These are phyloP conservation scores for Heliconius hewitsoni DNA, from an alignment of 1,140 invertebrate genomes.

Conservation along the genomic window DNA sequence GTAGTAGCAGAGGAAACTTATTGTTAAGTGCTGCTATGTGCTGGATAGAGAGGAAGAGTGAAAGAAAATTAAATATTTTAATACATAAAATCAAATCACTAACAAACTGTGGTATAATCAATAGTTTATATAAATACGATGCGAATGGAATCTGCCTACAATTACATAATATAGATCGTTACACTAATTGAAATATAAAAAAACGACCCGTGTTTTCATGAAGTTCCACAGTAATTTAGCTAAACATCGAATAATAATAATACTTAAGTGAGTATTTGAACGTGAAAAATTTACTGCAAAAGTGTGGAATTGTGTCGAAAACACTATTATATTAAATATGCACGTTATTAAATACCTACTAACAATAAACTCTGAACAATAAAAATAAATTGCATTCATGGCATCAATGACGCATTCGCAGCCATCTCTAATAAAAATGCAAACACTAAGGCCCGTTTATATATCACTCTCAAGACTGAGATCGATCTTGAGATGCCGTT, in stretches of 20 bases:
- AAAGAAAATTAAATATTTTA: too few relatives aligned
- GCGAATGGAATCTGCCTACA: background rate
- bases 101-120: background rate
- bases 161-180: constrained; percentile 4
- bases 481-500: too few relatives aligned
- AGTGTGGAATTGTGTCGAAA: background rate
- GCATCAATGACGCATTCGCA: background rate
- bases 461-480: too few relatives aligned
- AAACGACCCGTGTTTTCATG: background rate
- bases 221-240: background rate
- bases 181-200: constrained; percentile 4
- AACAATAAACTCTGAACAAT: background rate
- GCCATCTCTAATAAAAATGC: background rate
- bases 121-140: background rate
- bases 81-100: background rate
- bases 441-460: background rate
- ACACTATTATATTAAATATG: background rate
- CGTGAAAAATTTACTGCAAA: background rate
- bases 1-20: too few relatives aligned
- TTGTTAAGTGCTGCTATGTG: too few relatives aligned
- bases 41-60: too few relatives aligned
- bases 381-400: background rate
- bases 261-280: background rate
- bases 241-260: background rate
- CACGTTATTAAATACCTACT: background rate